Evolutionary conservation across 2,888 invertebrate genomes (phyloP), one percentile per base, ranked within the genome.

Genomic region (Salticus scenicus): DNA sequence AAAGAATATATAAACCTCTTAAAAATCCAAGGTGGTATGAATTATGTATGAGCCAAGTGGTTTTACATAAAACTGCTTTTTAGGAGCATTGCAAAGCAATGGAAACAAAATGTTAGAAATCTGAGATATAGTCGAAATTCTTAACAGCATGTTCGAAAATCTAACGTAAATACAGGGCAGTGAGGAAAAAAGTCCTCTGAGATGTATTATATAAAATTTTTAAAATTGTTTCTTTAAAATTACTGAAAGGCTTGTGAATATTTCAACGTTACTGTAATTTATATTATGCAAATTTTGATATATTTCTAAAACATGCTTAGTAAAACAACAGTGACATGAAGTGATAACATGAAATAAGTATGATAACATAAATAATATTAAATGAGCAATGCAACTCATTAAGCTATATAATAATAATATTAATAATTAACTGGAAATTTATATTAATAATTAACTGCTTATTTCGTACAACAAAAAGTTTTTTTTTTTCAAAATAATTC

Each of bases 41-140:
- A 57, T 57, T 57, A 57, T 57, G 57, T 24, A 57, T 57, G 57
- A 57, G 24, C 24, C 24, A 12, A 47, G 14, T 17, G 57, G 14
- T 47, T 47, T 47, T 47, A 47, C 14, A 17, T 12, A 47, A 47
- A 47, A 47, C 17, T 47, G 47, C 47, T 17, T 12, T 17, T 17
- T 47, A 12, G 17, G n/a, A n/a, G 47, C 47, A 17, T 17, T 57
- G 12, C 2, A 24, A 57, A 24, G 24, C 57, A 24, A 1, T 24
- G 42, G 57, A 57, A 57, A 57, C 24, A 57, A 57, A 57, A 57
- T 57, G 57, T 57, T 57, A 57, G 12, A 57, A 57, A 57, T 12
- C 24, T 57, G 24, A 57, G 57, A 24, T 57, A 57, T 24, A 57
- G 57, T 24, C 57, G 57, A 20, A 4, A 20, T 57, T 57, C 24